Evolutionary conservation across 2,888 invertebrate species (phyloP), one percentile per base, ranked within the genome.

Genomic region (Cremastobaeus sp.): DNA sequence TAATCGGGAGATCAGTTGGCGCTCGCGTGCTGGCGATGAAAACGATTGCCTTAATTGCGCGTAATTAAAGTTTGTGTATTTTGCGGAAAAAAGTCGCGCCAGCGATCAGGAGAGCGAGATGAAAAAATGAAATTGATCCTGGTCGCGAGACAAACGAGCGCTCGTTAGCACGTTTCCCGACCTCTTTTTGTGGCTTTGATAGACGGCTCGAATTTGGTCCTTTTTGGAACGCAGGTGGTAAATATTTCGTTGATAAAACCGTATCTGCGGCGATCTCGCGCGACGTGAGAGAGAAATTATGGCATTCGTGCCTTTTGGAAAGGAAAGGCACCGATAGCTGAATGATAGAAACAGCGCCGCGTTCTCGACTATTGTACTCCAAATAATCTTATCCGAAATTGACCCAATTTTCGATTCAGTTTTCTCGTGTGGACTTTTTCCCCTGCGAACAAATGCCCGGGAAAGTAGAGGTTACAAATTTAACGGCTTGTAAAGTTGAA

Each of bases 301-400:
- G n/a, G n/a, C 37, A 64, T 59, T 52, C 59, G 68, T 45, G 45
- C 39, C 60, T 54, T 12, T 39, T 60, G 45, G 54, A 60, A 69
- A 69, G 54, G 72, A 72, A 60, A 65, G 72, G 59, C 60, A 11
- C 60, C 41, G 54, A 66, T 71, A 60, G 64, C 34, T 41, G 25
- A 72, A 60, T 45, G 71, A 65, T 71, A 71, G 70, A 64, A 62
- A 57, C 71, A 64, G 50, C 71, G 48, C 54, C 30, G 66, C 55
- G 54, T 60, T 66, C 66, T 65, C 72, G 47, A 48, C 72, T 73
- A 73, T 73, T 73, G 72, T 72, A 60, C 60, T 66, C 25, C 18
- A 50, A 59, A 72, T 65, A 72, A 72, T 72, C 65, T 72, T 65
- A 72, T 72, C 65, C 65, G 45, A 72, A 54, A 65, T 65, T 65